Evolutionary conservation across 1,140 invertebrate species (phyloP).

Genomic region (Trachymyrmex cornetzi): DNA sequence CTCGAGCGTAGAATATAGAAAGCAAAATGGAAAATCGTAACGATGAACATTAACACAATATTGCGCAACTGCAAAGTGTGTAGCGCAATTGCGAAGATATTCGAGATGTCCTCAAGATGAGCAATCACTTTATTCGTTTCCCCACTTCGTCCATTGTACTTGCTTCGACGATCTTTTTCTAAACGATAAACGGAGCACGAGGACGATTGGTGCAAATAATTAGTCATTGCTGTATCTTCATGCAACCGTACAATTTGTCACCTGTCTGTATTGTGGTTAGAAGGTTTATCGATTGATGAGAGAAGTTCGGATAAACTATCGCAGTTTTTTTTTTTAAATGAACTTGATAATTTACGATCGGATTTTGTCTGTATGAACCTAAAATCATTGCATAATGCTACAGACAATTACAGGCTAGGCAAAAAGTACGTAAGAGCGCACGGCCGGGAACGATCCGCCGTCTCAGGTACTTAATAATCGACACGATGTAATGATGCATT

Average conservation of each 20-base stretch:
- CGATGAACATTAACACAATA: neutral
- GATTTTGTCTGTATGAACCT: neutral
- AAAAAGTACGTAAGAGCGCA: slow-evolving; percentile 15
- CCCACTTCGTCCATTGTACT: neutral
- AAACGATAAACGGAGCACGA: neutral
- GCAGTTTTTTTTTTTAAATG: neutral
- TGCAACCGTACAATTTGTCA: neutral
- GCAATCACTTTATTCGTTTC: neutral
- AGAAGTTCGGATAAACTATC: neutral
- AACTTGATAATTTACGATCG: neutral
- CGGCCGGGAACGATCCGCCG: slow-evolving; percentile 59
- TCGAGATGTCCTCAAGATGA: neutral
- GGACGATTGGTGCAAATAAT: slow-evolving; percentile 3
- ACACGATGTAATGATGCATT: slow-evolving; percentile 79
- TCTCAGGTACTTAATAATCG: slow-evolving; percentile 79
- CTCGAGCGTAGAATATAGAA: neutral
- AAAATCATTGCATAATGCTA: neutral
- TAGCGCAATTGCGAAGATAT: slow-evolving; percentile 26
- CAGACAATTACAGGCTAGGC: slow-evolving; percentile 5
- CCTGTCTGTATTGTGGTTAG: neutral
- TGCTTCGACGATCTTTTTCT: neutral
- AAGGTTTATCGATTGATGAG: neutral
- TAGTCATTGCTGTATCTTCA: neutral
- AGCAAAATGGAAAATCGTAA: neutral
- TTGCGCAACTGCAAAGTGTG: slow-evolving; percentile 6